Conservation (phyloP, 2,797 vertebrate genomes). For the Lutjanus campechanus region DNA sequence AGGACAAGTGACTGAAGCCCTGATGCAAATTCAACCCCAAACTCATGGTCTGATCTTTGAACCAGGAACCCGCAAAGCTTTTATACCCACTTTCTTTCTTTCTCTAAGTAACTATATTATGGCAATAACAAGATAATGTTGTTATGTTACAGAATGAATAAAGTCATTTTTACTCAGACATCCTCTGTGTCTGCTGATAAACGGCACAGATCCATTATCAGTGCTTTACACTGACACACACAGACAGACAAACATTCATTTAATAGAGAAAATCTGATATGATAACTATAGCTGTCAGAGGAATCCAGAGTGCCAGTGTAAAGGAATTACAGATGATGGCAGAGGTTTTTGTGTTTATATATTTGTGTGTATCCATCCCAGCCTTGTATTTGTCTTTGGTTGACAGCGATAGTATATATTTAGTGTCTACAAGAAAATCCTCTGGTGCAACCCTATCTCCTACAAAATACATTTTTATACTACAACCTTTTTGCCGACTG, state of each 20-base stretch:
- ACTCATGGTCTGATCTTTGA: constrained; percentile 48
- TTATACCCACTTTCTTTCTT: constrained; percentile 43
- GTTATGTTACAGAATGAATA: constrained; percentile 59
- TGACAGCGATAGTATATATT: too few relatives aligned
- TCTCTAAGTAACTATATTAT: constrained; percentile 55
- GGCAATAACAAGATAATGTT: constrained; percentile 64
- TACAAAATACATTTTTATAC: not conserved
- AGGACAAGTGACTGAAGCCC: constrained; percentile 51
- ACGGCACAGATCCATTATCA: constrained; percentile 70
- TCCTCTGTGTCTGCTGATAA: constrained; percentile 59
- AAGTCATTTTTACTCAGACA: constrained; percentile 61
- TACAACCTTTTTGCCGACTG: not conserved
- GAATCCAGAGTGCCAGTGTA: constrained; percentile 11
- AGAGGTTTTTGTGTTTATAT: not conserved
- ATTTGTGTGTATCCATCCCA: not conserved
- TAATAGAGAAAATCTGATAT: constrained; percentile 46
- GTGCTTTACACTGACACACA: constrained; percentile 33
- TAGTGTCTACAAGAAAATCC: not conserved
- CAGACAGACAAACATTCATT: constrained; percentile 47
- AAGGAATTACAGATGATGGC: constrained; percentile 7
- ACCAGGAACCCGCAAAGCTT: constrained; percentile 51
- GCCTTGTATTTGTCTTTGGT: not conserved
- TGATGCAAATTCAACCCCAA: constrained; percentile 37
- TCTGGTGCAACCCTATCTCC: not conserved
- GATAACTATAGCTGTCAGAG: constrained; percentile 30